phyloP scores from a whole-genome alignment of 2,797 vertebrate genomes.

The Fistularia tabacaria region DNA sequence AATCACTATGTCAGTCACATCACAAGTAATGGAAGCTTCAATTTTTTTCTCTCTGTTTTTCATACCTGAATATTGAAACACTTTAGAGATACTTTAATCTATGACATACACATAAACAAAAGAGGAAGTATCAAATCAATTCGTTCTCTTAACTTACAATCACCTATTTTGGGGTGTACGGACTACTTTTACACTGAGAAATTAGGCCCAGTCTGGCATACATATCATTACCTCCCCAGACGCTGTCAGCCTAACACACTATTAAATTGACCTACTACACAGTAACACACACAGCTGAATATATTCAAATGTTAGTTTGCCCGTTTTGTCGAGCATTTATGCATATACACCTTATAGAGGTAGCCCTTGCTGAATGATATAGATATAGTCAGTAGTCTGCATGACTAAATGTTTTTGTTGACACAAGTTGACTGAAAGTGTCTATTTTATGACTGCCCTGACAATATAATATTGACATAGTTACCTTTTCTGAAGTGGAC shows the following conservation, averaged over 20 bases:
- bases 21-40: too few relatives aligned
- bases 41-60: too few relatives aligned
- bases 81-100: too few relatives aligned
- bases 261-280: constrained; percentile 27
- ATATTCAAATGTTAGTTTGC: background rate
- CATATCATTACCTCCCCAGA: constrained; percentile 4
- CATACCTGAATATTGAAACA: too few relatives aligned
- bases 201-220: constrained; percentile 16
- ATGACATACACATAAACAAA: background rate
- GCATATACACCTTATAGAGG: background rate
- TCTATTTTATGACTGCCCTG: too few relatives aligned
- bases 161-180: constrained; percentile 37
- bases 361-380: too few relatives aligned
- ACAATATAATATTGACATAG: too few relatives aligned
- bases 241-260: constrained; percentile 18
- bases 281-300: constrained; percentile 9
- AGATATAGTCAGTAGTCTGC: too few relatives aligned
- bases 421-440: too few relatives aligned
- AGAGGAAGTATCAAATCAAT: background rate
- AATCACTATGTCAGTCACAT: too few relatives aligned
- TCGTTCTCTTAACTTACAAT: constrained; percentile 27
- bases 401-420: too few relatives aligned
- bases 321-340: background rate
- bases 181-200: constrained; percentile 17
- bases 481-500: too few relatives aligned